phyloP scores from a whole-genome alignment of 2,797 vertebrate genomes.

The Poecilia gillii region DNA sequence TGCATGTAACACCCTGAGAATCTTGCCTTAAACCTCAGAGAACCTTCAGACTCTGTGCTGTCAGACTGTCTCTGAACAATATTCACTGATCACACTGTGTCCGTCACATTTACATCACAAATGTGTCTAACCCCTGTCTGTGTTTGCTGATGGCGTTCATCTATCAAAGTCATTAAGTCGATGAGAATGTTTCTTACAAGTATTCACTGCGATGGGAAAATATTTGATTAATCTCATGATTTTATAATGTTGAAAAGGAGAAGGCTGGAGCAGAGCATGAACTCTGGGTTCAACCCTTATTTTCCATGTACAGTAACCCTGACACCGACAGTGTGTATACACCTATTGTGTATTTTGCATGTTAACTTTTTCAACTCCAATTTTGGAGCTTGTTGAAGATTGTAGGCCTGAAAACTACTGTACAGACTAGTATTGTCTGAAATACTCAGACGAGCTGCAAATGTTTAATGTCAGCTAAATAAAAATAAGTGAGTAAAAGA shows the following conservation, averaged over 20 bases:
- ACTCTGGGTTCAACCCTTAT: neutral
- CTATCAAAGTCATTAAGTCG: constrained; percentile 5
- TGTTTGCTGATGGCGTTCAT: constrained; percentile 1
- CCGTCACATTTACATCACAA: constrained; percentile 39
- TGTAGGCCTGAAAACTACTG: neutral
- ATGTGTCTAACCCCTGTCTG: constrained; percentile 29
- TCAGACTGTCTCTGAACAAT: constrained; percentile 38
- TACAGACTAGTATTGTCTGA: neutral
- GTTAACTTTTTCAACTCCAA: neutral
- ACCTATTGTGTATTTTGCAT: neutral
- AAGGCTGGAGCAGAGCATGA: neutral
- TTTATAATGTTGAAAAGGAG: neutral
- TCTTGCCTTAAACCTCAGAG: constrained; percentile 15
- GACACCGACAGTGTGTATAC: neutral
- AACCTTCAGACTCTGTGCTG: constrained; percentile 35
- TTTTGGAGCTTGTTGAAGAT: neutral
- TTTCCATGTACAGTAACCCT: neutral
- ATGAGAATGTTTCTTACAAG: neutral
- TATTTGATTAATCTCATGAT: neutral
- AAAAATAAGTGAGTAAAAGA: neutral
- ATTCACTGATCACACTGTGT: constrained; percentile 7
- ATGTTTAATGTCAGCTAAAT: neutral
- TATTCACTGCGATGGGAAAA: neutral
- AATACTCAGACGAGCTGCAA: neutral
- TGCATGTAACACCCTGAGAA: constrained; percentile 23